Evolutionary conservation across 92 coral and sea anemone genomes (phyloP).

Genomic region (Chrysogorgia sp.): DNA sequence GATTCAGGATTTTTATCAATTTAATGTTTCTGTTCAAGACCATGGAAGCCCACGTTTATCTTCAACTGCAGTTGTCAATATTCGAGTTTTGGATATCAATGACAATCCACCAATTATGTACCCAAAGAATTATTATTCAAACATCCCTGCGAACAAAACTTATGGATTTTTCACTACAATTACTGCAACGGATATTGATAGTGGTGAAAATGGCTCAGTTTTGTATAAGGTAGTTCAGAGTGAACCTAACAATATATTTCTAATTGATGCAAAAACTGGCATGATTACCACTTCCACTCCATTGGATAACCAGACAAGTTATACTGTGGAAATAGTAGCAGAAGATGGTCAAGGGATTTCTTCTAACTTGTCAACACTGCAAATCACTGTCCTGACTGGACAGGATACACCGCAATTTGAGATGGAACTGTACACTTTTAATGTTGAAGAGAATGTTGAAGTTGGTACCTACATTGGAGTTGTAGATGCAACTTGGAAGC

Average conservation of each 20-base stretch:
- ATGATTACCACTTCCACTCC: constrained; percentile 35
- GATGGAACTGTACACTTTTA: constrained; percentile 67
- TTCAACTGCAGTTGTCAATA: constrained; percentile 69
- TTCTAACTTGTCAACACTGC: constrained; percentile 64
- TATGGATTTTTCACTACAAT: constrained; percentile 66
- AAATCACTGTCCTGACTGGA: constrained; percentile 73
- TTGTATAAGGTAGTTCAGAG: constrained; percentile 58
- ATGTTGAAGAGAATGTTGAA: constrained; percentile 87
- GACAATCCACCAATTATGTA: constrained; percentile 87
- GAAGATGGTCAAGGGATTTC: constrained; percentile 75
- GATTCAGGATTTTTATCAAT: constrained; percentile 55
- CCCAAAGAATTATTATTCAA: constrained; percentile 72
- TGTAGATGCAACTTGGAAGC: constrained; percentile 77
- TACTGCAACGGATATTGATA: constrained; percentile 85
- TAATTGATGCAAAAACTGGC: constrained; percentile 65
- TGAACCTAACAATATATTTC: constrained; percentile 59
- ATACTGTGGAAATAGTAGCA: constrained; percentile 71
- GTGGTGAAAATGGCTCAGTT: constrained; percentile 68
- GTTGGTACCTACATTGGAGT: constrained; percentile 80
- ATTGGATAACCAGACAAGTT: constrained; percentile 68
- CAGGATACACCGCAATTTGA: constrained; percentile 82
- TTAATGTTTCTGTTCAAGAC: constrained; percentile 78
- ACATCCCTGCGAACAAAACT: constrained; percentile 61
- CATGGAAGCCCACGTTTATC: constrained; percentile 76
- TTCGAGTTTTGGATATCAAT: constrained; percentile 76